These are phyloP conservation scores for Augochlorella aurata DNA, from an alignment of 2,888 invertebrate genomes.

Conservation along the genomic window DNA sequence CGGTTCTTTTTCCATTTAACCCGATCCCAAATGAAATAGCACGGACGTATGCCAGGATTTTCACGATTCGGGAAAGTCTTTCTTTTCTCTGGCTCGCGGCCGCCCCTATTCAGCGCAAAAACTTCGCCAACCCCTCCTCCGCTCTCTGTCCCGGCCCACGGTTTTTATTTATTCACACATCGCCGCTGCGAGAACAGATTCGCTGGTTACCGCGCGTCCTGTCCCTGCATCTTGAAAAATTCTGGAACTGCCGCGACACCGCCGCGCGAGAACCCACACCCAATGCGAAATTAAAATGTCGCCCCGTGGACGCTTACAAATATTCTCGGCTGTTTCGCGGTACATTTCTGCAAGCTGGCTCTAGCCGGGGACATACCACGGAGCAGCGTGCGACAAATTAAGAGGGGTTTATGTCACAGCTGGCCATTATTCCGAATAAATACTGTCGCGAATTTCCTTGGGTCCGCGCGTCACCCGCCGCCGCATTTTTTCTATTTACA, in stretches of 20 bases:
- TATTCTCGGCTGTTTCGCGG: too few relatives aligned
- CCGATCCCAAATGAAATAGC: slow-evolving; percentile 25
- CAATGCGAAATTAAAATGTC: too few relatives aligned
- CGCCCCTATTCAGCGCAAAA: slow-evolving; percentile 35
- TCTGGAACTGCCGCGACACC: not conserved
- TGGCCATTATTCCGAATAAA: too few relatives aligned
- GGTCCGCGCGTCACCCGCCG: too few relatives aligned
- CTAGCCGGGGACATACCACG: too few relatives aligned
- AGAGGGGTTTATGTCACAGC: too few relatives aligned
- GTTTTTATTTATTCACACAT: slow-evolving; percentile 50
- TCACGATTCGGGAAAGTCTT: slow-evolving; percentile 45
- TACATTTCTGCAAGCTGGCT: too few relatives aligned
- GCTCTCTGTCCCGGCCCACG: not conserved
- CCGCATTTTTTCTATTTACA: too few relatives aligned
- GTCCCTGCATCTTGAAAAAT: not conserved
- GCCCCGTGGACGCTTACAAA: too few relatives aligned
- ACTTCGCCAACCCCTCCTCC: slow-evolving; percentile 10
- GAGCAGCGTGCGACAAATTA: too few relatives aligned
- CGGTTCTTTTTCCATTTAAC: slow-evolving; percentile 27
- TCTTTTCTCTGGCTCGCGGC: slow-evolving; percentile 39
- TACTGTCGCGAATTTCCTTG: too few relatives aligned
- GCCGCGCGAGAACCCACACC: not conserved
- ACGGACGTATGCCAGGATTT: slow-evolving; percentile 46
- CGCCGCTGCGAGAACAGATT: not conserved
- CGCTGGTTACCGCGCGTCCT: not conserved